Base-by-base conservation (phyloP, 2,888 invertebrate genomes). In the Phaonia tiefii region DNA sequence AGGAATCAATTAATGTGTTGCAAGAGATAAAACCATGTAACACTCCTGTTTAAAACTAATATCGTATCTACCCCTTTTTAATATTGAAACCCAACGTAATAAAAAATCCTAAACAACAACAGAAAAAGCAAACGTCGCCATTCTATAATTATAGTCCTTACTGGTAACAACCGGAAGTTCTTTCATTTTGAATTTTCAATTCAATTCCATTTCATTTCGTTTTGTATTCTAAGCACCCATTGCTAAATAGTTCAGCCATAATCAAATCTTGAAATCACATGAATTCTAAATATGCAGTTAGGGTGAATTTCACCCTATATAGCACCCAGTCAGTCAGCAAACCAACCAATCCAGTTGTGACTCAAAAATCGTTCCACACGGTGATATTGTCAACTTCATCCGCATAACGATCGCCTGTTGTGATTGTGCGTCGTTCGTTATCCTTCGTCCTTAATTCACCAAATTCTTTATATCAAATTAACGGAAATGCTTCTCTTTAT, bases 131-230 rank as follows among this genome's bases (percentile, higher is more conserved):
- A 77, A 80, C 77, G 75, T 75, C 81, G 81, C 63, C 78, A 79
- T 79, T 71, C 60, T 74, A 82, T 82, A 82, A 82, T 82, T 82
- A 82, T 74, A 76, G 76, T 26, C 51, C 15, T 74, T 17, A 26
- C n/a, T 17, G 22, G 46, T 20, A 65, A 72, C 73, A 49, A 82
- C 86, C 89, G 88, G 88, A 88, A 87, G 85, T 86, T 84, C 87
- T 87, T 88, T 88, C 85, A 86, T 80, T 73, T 65, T 78, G 63
- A 31, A 75, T 72, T 81, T 31, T 42, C 25, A 74, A 70, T 69
- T n/a, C n/a, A n/a, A n/a, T n/a, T n/a, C n/a, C n/a, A n/a, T n/a
- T n/a, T n/a, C n/a, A n/a, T n/a, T 22, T 10, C 17, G 37, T 31
- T 31, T 31, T 49, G 20, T 10, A 25, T 25, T 15, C 25, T 15